Percentiles rank a stretch among this genome's conserved stretches.
These are phyloP conservation scores for Megaustenia siamemsis DNA, from an alignment of 2,888 invertebrate genomes.

Conservation along the genomic window DNA sequence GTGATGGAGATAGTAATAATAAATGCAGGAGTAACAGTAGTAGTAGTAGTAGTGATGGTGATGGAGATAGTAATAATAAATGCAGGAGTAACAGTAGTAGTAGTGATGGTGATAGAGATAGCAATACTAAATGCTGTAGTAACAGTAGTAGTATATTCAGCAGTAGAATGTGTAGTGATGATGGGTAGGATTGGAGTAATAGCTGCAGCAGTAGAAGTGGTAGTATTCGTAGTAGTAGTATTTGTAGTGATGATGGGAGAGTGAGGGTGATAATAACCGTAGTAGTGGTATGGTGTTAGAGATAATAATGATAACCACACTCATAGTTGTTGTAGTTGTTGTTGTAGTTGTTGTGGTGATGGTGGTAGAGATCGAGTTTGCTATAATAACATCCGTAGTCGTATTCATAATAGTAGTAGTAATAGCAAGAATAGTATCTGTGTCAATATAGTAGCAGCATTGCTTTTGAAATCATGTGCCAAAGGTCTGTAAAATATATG, in stretches of 20 bases:
- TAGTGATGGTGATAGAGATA: no score
- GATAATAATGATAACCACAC: neutral
- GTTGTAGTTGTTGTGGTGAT: neutral
- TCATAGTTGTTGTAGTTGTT: neutral
- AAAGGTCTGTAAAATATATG: no score
- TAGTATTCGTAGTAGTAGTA: neutral
- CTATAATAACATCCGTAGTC: neutral
- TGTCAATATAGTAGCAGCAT: neutral
- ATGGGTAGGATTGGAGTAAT: neutral
- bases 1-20: neutral
- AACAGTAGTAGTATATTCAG: neutral
- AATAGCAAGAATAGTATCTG: neutral
- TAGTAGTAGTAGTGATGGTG: neutral
- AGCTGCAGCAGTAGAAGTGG: neutral
- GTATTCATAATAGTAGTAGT: no score
- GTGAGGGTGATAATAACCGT: neutral
- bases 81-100: no score
- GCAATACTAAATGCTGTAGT: no score
- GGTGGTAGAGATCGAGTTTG: neutral
- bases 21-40: constrained; percentile 3
- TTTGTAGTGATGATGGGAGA: neutral
- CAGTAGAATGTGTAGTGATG: neutral
- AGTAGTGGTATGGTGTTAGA: neutral
- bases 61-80: no score
- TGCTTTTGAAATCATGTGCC: neutral